These are phyloP conservation scores for Ptychochromis oligacanthus DNA, from an alignment of 2,113 vertebrate genomes.

Conservation along the genomic window DNA sequence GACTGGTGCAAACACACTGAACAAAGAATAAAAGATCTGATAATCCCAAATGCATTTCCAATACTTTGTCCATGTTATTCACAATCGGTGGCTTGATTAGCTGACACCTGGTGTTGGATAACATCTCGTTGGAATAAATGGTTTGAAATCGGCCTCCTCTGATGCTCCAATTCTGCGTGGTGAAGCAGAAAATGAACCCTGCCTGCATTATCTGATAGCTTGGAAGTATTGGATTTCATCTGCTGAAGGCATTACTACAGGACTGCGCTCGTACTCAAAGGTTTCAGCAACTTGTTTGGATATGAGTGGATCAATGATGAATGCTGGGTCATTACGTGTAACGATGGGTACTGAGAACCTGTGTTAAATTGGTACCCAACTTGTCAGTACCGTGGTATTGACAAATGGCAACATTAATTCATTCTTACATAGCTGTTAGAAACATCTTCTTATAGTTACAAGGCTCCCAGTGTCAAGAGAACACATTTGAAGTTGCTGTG, in stretches of 20 bases:
- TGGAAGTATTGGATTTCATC: slow-evolving; percentile 37
- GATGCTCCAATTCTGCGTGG: background rate
- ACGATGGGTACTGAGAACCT: background rate
- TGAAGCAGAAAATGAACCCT: slow-evolving; percentile 62
- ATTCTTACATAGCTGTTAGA: background rate
- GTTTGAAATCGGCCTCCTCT: background rate
- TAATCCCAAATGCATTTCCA: background rate
- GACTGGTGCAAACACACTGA: background rate
- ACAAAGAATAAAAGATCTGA: background rate
- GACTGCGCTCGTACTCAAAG: background rate
- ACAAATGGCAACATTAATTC: background rate
- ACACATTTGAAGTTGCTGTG: background rate
- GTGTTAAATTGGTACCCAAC: background rate
- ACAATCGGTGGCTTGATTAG: slow-evolving; percentile 17
- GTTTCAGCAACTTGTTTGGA: slow-evolving; percentile 33
- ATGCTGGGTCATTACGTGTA: background rate
- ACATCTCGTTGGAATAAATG: slow-evolving; percentile 2
- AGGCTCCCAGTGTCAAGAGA: background rate
- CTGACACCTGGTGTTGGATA: slow-evolving; percentile 28
- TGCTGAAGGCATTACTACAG: slow-evolving; percentile 20
- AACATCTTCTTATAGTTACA: background rate
- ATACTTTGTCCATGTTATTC: background rate
- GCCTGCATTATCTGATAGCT: slow-evolving; percentile 40
- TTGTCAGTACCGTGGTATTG: background rate
- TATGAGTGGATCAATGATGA: slow-evolving; percentile 5